Percentiles rank a stretch among this genome's conserved stretches.
phyloP scores from a whole-genome alignment of 2,113 vertebrate genomes.

The Plectropomus leopardus region DNA sequence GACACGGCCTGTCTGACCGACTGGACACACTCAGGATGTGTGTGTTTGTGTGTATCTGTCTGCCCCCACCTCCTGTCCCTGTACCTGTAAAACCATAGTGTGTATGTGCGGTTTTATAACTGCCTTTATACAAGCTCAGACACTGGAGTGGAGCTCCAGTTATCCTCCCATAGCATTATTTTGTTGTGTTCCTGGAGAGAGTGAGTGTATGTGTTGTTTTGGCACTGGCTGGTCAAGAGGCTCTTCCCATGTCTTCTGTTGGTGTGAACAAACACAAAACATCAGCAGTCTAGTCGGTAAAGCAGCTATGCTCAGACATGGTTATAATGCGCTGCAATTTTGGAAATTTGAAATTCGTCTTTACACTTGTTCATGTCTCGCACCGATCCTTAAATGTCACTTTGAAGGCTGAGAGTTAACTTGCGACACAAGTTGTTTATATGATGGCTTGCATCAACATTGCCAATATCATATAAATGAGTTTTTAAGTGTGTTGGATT shows the following conservation, averaged over 20 bases:
- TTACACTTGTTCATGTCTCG: background rate
- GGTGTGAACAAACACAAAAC: slow-evolving; percentile 13
- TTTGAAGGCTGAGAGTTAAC: background rate
- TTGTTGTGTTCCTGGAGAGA: slow-evolving; percentile 48
- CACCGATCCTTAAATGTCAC: background rate
- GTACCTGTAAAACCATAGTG: slow-evolving; percentile 35
- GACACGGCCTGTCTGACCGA: slow-evolving; percentile 39
- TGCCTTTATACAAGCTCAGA: slow-evolving; percentile 28
- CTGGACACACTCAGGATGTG: background rate
- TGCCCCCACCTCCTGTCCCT: slow-evolving; percentile 11
- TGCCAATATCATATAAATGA: background rate
- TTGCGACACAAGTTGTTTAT: background rate
- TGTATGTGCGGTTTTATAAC: slow-evolving; percentile 14
- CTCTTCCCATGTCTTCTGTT: slow-evolving; percentile 17
- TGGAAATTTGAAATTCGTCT: background rate
- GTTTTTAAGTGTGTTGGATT: background rate
- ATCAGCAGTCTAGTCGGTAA: slow-evolving; percentile 8
- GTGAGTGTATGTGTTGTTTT: slow-evolving; percentile 10
- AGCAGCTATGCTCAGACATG: background rate
- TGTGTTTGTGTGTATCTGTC: slow-evolving; percentile 30
- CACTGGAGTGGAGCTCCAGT: slow-evolving; percentile 37
- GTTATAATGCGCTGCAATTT: background rate
- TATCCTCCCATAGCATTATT: slow-evolving; percentile 34
- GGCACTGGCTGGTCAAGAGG: slow-evolving; percentile 20
- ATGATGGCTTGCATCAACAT: background rate